phyloP scores from a whole-genome alignment of 2,113 vertebrate genomes.

The Casuarius casuarius region DNA sequence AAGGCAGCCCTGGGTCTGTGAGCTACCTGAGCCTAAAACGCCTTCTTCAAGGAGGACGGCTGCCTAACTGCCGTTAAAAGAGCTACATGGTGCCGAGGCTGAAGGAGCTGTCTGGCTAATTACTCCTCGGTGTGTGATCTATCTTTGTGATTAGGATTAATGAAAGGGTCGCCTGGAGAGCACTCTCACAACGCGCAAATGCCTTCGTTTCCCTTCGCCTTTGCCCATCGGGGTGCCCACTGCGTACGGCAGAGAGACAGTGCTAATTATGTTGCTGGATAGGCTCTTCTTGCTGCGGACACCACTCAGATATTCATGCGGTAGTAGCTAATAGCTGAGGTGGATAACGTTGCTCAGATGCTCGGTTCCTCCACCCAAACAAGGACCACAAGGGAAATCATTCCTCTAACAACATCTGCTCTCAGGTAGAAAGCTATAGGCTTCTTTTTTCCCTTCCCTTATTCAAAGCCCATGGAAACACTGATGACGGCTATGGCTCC shows the following conservation, averaged over 20 bases:
- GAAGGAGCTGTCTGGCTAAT: background rate
- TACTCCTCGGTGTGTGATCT: background rate
- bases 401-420: background rate
- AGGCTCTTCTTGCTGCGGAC: background rate
- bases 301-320: too few species aligned
- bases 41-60: background rate
- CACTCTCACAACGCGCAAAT: fast-evolving
- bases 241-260: fast-evolving
- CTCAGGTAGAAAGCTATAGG: background rate
- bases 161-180: background rate
- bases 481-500: background rate
- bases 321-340: too few species aligned
- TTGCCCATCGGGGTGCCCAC: fast-evolving
- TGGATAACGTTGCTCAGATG: too few species aligned
- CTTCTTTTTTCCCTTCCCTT: background rate
- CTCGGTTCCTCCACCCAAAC: background rate
- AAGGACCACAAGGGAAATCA: background rate
- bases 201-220: background rate
- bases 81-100: fast-evolving
- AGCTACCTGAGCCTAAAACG: background rate
- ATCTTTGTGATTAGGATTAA: background rate
- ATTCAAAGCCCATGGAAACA: background rate
- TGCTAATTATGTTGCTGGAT: background rate
- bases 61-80: background rate
- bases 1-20: too few species aligned